These are phyloP conservation scores for Pegea sp. DNA, from an alignment of 23 tunicate genomes.

Conservation along the genomic window DNA sequence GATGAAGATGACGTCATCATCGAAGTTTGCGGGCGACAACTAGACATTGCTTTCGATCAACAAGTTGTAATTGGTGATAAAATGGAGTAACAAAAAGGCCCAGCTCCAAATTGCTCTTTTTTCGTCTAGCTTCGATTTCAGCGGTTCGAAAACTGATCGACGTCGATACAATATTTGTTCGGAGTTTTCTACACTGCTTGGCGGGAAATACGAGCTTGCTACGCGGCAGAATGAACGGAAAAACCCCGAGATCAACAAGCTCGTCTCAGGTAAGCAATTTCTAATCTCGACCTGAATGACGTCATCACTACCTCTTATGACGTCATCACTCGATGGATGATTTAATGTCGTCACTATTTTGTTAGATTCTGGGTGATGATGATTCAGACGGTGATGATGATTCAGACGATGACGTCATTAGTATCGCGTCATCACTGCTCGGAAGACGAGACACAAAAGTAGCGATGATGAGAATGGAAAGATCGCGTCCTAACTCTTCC, in stretches of 20 bases:
- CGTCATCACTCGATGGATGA: no score
- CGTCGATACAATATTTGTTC: conserved; percentile 23
- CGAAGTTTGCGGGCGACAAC: conserved; percentile 14
- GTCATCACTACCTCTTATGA: no score
- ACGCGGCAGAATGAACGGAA: conserved; percentile 12
- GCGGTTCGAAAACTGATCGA: conserved; percentile 16
- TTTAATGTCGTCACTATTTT: no score
- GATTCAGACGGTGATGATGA: no score
- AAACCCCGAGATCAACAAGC: conserved; percentile 16
- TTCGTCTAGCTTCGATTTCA: conserved; percentile 4
- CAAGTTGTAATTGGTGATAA: conserved; percentile 13
- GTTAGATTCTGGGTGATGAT: no score
- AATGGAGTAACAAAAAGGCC: background rate
- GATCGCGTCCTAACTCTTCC: background rate
- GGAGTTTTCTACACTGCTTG: conserved; percentile 23
- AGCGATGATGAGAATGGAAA: no score
- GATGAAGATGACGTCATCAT: conserved; percentile 49
- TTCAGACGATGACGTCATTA: conserved; percentile 46
- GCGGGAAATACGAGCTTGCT: conserved; percentile 58
- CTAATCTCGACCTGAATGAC: no score
- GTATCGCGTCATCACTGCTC: conserved; percentile 31
- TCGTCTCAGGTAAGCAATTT: conserved; percentile 23
- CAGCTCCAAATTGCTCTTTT: background rate
- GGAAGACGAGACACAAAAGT: no score
- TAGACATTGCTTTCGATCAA: conserved; percentile 10